These are phyloP conservation scores for Schlechtendalia chinensis DNA, from an alignment of 1,140 invertebrate species.

Conservation along the genomic window DNA sequence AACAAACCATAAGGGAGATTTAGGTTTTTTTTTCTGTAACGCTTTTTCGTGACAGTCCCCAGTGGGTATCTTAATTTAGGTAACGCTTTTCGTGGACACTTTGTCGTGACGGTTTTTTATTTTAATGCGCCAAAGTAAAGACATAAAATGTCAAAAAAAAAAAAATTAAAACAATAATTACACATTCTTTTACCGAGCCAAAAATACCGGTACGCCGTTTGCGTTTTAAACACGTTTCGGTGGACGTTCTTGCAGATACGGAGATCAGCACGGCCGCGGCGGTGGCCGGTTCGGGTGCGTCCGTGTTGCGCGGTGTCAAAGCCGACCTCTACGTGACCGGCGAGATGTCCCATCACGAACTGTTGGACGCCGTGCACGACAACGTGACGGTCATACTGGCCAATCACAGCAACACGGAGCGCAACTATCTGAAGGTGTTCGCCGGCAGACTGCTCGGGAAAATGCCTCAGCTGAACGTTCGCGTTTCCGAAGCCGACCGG, in stretches of 20 bases:
- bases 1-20: too few species aligned
- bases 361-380: constrained; percentile 80
- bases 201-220: too few species aligned
- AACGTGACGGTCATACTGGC: constrained; percentile 81
- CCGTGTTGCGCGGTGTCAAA: constrained; percentile 67
- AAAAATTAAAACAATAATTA: too few species aligned
- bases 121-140: too few species aligned
- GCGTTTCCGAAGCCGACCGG: constrained; percentile 70
- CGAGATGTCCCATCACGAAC: constrained; percentile 95
- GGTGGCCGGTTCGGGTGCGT: constrained; percentile 86
- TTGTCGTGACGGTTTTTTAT: too few species aligned
- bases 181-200: too few species aligned
- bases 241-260: constrained; percentile 12
- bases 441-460: constrained; percentile 58
- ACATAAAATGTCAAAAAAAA: too few species aligned
- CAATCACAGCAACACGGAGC: constrained; percentile 93
- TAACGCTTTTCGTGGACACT: too few species aligned
- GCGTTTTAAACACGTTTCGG: too few species aligned
- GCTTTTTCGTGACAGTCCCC: too few species aligned
- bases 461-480: constrained; percentile 60
- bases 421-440: constrained; percentile 75
- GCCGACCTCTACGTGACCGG: constrained; percentile 87
- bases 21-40: too few species aligned
- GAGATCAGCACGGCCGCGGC: constrained; percentile 66
- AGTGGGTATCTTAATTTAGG: too few species aligned